These are phyloP conservation scores for Cryptosula pallasiana DNA, from an alignment of 2,888 invertebrate species.

Conservation along the genomic window DNA sequence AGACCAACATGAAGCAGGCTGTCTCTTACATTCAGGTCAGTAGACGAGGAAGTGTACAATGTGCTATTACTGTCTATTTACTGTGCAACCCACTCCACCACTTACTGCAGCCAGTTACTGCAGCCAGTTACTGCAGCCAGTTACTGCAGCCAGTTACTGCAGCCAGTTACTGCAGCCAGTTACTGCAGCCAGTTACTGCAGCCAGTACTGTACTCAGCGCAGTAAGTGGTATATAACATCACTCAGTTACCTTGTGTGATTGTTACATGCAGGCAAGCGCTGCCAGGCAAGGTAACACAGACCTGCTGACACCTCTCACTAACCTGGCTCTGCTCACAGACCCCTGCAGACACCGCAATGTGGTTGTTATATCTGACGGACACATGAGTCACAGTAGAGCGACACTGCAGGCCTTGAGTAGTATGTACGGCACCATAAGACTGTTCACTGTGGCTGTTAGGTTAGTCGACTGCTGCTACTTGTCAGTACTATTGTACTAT, in stretches of 20 bases:
- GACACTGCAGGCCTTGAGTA: conserved; percentile 32
- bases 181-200: too few species aligned
- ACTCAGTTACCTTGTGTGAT: too few species aligned
- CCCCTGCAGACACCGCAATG: conserved; percentile 33
- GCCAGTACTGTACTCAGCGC: too few species aligned
- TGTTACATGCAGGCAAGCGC: not conserved
- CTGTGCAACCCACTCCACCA: too few species aligned
- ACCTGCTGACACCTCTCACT: conserved; percentile 38
- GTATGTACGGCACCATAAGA: conserved; percentile 36
- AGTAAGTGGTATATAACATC: too few species aligned
- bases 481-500: too few species aligned
- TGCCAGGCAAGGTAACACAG: conserved; percentile 44
- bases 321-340: conserved; percentile 38
- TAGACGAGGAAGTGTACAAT: not conserved
- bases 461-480: too few species aligned
- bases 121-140: too few species aligned
- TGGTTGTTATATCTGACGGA: conserved; percentile 47
- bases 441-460: conserved; percentile 45
- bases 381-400: conserved; percentile 42
- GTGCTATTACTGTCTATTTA: too few species aligned
- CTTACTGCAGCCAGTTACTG: too few species aligned
- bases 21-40: conserved; percentile 35
- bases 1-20: conserved; percentile 34
- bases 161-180: too few species aligned
- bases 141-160: too few species aligned